Base-by-base conservation (phyloP, 1,140 invertebrate species). In the Elymnias hypermnestra region DNA sequence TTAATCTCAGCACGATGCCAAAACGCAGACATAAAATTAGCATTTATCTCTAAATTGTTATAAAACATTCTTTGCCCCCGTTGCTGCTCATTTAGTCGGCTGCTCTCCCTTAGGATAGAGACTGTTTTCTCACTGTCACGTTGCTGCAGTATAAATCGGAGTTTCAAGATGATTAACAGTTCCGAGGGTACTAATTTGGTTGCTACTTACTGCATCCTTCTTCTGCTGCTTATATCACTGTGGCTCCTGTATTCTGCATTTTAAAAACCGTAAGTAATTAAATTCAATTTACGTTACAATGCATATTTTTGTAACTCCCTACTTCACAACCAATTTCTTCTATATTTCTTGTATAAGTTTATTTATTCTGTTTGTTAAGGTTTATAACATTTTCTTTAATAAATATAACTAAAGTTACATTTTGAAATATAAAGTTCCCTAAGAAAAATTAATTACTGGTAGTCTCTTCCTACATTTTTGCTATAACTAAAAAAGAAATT, bases 221-320 rank as follows among this genome's bases (percentile, higher is more conserved):
- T 84, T 31, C 45, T 83, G 38, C 53, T 84, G 3, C 53, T 84
- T 28, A 42, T 82, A 0, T 69, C 77, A 0, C 45, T 84, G 13
- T 84, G 81, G 81, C 53, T 78, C 3, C 29, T 84, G 6, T 84
- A 84, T 38, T 82, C 81, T 5, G 77, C 63, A 14, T 82, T 82
- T 45, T 84, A 84, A 72, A 33, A 14, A 72, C 15, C 12, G 29
- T 33, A 8, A 33, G 29, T 74, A 39, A n/a, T n/a, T n/a, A n/a
- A n/a, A n/a, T n/a, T n/a, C n/a, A n/a, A n/a, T n/a, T n/a, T n/a
- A n/a, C n/a, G n/a, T n/a, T n/a, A n/a, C n/a, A n/a, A n/a, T n/a
- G n/a, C n/a, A n/a, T n/a, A n/a, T n/a, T n/a, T n/a, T n/a, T n/a
- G n/a, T n/a, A n/a, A n/a, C n/a, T n/a, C n/a, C n/a, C n/a, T n/a